phyloP scores from a whole-genome alignment of 2,797 vertebrate species.

The Megalops cyprinoides region DNA sequence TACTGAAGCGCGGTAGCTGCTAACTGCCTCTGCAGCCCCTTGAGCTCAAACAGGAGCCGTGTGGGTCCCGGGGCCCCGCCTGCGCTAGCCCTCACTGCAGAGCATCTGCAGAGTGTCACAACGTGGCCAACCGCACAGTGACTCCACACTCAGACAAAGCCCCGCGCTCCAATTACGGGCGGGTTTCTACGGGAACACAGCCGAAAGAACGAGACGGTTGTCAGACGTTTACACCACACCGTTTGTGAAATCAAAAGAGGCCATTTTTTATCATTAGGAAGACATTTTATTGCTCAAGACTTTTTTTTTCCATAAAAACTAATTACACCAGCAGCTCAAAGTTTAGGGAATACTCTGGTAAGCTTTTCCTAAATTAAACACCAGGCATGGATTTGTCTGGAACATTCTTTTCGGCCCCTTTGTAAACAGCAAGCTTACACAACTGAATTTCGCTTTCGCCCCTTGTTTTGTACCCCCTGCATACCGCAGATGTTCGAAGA shows the following conservation, averaged over 20 bases:
- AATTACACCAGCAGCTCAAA: conserved; percentile 6
- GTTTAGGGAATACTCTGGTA: not conserved
- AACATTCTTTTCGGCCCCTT: conserved; percentile 33
- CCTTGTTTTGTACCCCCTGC: conserved; percentile 40
- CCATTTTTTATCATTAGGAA: no score
- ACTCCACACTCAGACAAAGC: not conserved
- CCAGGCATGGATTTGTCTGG: conserved; percentile 33
- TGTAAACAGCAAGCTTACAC: conserved; percentile 15
- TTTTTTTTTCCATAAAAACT: conserved; percentile 19
- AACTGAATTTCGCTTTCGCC: conserved; percentile 17
- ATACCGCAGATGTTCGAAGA: conserved; percentile 43
- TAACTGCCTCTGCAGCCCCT: not conserved
- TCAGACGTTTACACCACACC: no score
- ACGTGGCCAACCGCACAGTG: not conserved
- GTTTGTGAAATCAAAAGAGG: not conserved
- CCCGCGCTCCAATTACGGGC: not conserved
- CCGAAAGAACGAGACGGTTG: no score
- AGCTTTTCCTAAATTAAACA: not conserved
- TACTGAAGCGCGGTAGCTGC: not conserved
- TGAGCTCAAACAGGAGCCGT: conserved; percentile 20
- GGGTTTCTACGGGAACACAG: not conserved
- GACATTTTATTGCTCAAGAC: no score
- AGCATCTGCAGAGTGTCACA: conserved; percentile 26
- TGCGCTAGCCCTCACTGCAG: not conserved
- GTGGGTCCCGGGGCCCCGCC: conserved; percentile 6